Evolutionary conservation across 2,113 vertebrate genomes (phyloP).

Genomic region (Psammodynastes pulverulentus): DNA sequence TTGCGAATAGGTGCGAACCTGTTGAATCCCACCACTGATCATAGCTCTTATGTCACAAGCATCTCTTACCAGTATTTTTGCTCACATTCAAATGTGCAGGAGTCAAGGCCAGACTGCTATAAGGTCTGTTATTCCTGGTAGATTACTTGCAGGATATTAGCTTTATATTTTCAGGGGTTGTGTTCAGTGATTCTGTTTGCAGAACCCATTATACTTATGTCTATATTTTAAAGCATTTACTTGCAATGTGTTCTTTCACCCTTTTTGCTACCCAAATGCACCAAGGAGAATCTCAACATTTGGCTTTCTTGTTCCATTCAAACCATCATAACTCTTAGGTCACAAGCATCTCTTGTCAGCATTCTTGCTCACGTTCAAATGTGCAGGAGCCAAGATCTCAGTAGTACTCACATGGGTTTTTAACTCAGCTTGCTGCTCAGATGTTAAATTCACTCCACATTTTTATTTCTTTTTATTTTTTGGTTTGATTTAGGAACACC

Average conservation of each 20-base stretch:
- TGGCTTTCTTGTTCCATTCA: slow-evolving; percentile 49
- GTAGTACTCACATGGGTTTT: background rate
- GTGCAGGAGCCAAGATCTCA: background rate
- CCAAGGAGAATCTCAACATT: slow-evolving; percentile 72
- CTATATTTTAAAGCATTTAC: background rate
- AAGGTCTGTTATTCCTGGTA: no score
- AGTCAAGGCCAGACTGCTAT: background rate
- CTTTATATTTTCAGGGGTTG: no score
- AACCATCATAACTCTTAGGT: slow-evolving; percentile 22
- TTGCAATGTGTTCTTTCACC: slow-evolving; percentile 55
- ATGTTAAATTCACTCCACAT: background rate
- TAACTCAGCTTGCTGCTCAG: slow-evolving; percentile 7
- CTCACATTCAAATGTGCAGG: slow-evolving; percentile 8
- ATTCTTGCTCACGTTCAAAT: background rate
- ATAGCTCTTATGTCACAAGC: slow-evolving; percentile 16
- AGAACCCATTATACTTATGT: no score
- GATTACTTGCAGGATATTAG: no score
- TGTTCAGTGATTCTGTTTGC: no score
- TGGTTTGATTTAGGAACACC: slow-evolving; percentile 79
- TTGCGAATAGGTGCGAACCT: no score
- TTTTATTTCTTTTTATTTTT: no score
- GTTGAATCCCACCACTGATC: no score
- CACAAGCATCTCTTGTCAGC: slow-evolving; percentile 28
- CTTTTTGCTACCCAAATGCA: slow-evolving; percentile 57
- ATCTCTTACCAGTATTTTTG: slow-evolving; percentile 18